Evolutionary conservation across 2,888 invertebrate genomes (phyloP), one percentile per base, ranked within the genome.

Genomic region (Yponomeuta cagnagella): DNA sequence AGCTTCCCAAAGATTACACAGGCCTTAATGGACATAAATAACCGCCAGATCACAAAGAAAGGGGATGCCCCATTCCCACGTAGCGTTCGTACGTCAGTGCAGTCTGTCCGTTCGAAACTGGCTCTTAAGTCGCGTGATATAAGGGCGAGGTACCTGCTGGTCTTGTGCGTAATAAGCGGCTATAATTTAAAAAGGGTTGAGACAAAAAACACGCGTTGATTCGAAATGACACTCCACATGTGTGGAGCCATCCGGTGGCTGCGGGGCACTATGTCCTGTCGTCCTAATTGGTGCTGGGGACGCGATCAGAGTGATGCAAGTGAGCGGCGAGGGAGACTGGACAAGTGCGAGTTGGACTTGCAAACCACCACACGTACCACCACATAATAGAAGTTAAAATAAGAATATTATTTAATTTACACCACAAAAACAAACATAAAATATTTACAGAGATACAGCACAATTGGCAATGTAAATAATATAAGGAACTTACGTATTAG

Each of bases 141-240:
- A 58, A 58, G 52, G 15, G 12, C 52, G 52, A 15, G 6, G 52
- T 58, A 58, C 15, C 15, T 58, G 15, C 52, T 58, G 15, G 15
- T 58, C 15, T 4, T 12, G 77, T 80, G 83, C 87, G 86, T 88
- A 87, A 89, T 80, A 72, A 74, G 80, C 82, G 78, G 81, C 80
- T 82, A 86, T 87, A 87, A 88, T 88, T 88, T 83, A 84, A 87
- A 85, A 89, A 88, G 88, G 89, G 89, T 87, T 89, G 83, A 85
- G 81, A 86, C 78, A 87, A 89, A 88, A 71, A 89, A 79, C 76
- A 58, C 52, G 52, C 52, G 80, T 81, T 82, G 81, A 83, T 83
- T 83, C 82, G 77, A 80, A 82, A 81, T 82, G 83, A 83, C 84
- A 83, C 81, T 82, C 80, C 83, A 83, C 79, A 82, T 83, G 83